Evolutionary conservation across 2,888 invertebrate genomes (phyloP).

Genomic region (Tenthredo mesomela): DNA sequence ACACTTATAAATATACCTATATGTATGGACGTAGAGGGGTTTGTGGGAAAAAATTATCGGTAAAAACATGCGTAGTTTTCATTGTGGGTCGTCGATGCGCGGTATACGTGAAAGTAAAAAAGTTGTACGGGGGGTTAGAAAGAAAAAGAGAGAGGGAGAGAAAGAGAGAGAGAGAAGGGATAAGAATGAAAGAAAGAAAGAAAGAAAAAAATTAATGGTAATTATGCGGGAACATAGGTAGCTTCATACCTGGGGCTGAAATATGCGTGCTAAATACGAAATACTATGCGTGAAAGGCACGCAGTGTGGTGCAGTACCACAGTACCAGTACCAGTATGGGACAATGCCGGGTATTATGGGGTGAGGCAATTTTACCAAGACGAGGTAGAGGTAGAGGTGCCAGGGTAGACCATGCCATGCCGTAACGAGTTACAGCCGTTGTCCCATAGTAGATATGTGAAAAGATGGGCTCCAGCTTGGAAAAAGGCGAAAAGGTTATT

Average conservation of each 20-base stretch:
- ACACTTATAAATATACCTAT: too few species aligned
- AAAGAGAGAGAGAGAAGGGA: neutral
- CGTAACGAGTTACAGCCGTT: slow-evolving; percentile 27
- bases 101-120: neutral
- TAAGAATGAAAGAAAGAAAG: neutral
- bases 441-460: neutral
- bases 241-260: slow-evolving; percentile 70
- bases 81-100: neutral
- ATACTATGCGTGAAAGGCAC: slow-evolving; percentile 69
- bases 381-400: neutral
- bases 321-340: neutral
- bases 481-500: slow-evolving; percentile 39
- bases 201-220: slow-evolving; percentile 42
- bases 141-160: neutral
- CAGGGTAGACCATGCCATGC: neutral
- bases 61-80: slow-evolving; percentile 41
- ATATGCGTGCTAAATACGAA: slow-evolving; percentile 72
- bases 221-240: slow-evolving; percentile 51
- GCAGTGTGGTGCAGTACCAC: neutral
- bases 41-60: slow-evolving; percentile 51
- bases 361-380: neutral
- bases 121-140: neutral
- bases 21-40: neutral
- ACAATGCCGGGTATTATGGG: slow-evolving; percentile 22
- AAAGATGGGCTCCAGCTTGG: neutral